These are phyloP conservation scores for Actinopyga echinites DNA, from an alignment of 53 echinoderm and acorn worm genomes.

Conservation along the genomic window DNA sequence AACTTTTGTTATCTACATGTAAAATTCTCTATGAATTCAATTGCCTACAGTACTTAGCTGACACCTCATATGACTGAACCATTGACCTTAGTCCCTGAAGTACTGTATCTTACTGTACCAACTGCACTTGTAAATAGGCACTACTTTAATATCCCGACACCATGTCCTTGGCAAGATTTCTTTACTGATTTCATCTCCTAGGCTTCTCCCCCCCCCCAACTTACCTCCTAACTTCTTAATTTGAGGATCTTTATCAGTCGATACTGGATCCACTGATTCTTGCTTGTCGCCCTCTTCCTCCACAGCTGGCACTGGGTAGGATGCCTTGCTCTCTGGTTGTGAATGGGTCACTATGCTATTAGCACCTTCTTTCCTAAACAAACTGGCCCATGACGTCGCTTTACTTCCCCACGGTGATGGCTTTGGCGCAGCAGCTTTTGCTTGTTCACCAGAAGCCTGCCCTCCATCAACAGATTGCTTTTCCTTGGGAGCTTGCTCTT, in stretches of 20 bases:
- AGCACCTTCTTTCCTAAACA: constrained; percentile 64
- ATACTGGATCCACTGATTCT: constrained; percentile 60
- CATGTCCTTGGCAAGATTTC: no score
- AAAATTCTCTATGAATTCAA: no score
- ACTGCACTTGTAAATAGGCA: no score
- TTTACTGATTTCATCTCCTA: background rate
- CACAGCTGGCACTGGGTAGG: background rate
- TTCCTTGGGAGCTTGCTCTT: background rate
- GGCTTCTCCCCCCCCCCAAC: background rate
- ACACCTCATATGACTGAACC: no score
- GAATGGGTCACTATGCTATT: constrained; percentile 32
- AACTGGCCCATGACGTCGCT: constrained; percentile 80
- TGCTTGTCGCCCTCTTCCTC: constrained; percentile 1
- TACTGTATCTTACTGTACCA: no score
- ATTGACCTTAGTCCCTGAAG: no score
- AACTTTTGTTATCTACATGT: no score
- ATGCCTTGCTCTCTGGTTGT: constrained; percentile 22
- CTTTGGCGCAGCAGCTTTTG: constrained; percentile 40
- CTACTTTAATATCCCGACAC: no score
- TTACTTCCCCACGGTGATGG: constrained; percentile 25
- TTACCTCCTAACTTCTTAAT: constrained; percentile 88
- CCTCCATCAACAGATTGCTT: background rate
- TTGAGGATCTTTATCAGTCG: constrained; percentile 71
- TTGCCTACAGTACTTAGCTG: no score
- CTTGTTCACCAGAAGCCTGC: background rate